Percentiles rank a stretch among this genome's conserved stretches.
phyloP scores from a whole-genome alignment of 1,140 invertebrate genomes.

The Dolichoris vasculosae region DNA sequence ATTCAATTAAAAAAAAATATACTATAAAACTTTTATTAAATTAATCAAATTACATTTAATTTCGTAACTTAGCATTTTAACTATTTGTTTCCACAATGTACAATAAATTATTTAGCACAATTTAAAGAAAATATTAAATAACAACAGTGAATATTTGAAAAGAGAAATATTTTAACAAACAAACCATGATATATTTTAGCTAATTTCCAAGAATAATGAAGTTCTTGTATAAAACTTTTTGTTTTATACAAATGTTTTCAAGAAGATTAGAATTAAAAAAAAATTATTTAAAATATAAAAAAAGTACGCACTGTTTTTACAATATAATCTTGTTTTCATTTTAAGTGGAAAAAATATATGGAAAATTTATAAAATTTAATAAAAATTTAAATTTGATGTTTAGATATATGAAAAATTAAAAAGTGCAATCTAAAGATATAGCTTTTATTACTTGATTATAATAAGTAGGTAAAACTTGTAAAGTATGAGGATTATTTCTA shows the following conservation, averaged over 20 bases:
- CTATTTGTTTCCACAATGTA: background rate
- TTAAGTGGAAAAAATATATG: background rate
- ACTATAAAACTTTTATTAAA: background rate
- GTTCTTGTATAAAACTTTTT: no score
- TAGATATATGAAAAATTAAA: background rate
- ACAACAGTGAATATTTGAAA: no score
- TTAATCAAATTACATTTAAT: background rate
- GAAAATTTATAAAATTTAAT: background rate
- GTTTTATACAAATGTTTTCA: no score
- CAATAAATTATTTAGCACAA: background rate
- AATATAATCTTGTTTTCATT: background rate
- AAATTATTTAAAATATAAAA: background rate
- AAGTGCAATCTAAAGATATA: background rate
- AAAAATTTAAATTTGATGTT: slow-evolving; percentile 2
- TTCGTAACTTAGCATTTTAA: background rate
- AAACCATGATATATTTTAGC: no score
- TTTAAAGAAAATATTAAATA: no score
- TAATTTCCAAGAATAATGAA: no score
- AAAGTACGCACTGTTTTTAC: background rate
- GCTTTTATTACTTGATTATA: background rate
- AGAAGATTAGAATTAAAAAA: background rate
- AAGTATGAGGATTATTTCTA: background rate
- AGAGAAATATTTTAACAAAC: no score
- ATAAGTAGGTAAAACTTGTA: background rate
- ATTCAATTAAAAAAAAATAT: background rate